These are phyloP conservation scores for Psammodynastes pulverulentus DNA, from an alignment of 2,113 vertebrate genomes.

Conservation along the genomic window DNA sequence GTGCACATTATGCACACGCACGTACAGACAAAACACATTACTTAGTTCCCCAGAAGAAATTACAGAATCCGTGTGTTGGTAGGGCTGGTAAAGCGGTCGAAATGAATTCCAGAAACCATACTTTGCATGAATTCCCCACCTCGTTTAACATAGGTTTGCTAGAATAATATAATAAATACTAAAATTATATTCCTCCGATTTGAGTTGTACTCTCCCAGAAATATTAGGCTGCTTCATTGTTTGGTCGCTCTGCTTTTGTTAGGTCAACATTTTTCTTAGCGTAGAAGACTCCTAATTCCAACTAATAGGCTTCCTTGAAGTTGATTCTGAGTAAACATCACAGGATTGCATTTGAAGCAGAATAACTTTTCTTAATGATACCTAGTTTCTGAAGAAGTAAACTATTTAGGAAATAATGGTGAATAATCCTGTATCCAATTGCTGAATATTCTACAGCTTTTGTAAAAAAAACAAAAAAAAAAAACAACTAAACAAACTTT, in stretches of 20 bases:
- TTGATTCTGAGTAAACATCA: neutral
- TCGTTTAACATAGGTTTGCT: neutral
- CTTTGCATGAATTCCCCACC: neutral
- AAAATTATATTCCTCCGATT: neutral
- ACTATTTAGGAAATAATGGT: neutral
- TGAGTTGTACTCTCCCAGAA: neutral
- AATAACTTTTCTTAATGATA: neutral
- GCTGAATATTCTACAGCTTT: neutral
- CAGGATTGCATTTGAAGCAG: neutral
- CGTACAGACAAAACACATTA: neutral
- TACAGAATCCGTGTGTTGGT: neutral
- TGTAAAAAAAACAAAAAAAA: neutral
- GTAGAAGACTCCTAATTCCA: neutral
- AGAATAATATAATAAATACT: neutral
- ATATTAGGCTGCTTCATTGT: slow-evolving; percentile 13
- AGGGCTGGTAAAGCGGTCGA: neutral
- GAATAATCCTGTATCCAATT: neutral
- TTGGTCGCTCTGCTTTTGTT: slow-evolving; percentile 2
- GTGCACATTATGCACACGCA: neutral
- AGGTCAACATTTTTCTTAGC: neutral
- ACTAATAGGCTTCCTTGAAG: neutral
- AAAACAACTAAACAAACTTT: no score
- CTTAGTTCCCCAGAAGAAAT: neutral
- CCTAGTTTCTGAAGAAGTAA: neutral
- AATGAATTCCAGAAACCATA: neutral